Evolutionary conservation across 2,888 invertebrate genomes (phyloP), one percentile per base, ranked within the genome.

Genomic region (Andrena minutula): DNA sequence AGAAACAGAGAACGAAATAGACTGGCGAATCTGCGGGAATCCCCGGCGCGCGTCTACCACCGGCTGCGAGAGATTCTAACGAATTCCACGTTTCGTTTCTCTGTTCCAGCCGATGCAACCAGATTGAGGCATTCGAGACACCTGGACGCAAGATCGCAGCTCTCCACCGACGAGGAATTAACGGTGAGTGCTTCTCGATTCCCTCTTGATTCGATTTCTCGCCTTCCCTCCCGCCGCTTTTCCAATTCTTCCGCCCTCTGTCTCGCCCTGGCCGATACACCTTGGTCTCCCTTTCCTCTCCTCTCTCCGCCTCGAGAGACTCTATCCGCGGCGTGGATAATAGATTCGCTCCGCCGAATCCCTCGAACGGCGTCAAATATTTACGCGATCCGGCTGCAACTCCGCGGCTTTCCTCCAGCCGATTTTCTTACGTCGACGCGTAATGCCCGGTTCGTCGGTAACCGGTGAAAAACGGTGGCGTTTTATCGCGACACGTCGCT

Each of bases 101-200:
- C 81, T 87, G 85, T 92, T 92, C 61, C 91, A 93, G 93, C 87
- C 41, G 87, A 90, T 75, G 90, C 91, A 73, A 91, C 92, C 58
- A 92, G 91, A 87, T 87, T 94, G 88, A 91, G 94, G 81, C 94
- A 94, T 89, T 93, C 93, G 58, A 92, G 93, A 74, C 94, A 94
- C 89, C 91, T 92, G 85, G 92, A 93, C 76, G 82, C 61, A 75
- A 91, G 89, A 86, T 86, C 90, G 61, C 89, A 89, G 83, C 84
- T 87, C 64, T 79, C 85, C 63, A 86, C 71, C 81, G 89, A 90
- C 65, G 89, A 89, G 65, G 90, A 91, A 89, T 90, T 90, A 87
- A 78, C 84, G 89, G 92, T 92, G 84, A 92, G 92, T 92, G 89
- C 84, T 85, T 84, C 83, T 87, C 88, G 80, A 88, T 89, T 87